phyloP scores from a whole-genome alignment of 2,888 invertebrate genomes.

The Apomyelois bistriatella region DNA sequence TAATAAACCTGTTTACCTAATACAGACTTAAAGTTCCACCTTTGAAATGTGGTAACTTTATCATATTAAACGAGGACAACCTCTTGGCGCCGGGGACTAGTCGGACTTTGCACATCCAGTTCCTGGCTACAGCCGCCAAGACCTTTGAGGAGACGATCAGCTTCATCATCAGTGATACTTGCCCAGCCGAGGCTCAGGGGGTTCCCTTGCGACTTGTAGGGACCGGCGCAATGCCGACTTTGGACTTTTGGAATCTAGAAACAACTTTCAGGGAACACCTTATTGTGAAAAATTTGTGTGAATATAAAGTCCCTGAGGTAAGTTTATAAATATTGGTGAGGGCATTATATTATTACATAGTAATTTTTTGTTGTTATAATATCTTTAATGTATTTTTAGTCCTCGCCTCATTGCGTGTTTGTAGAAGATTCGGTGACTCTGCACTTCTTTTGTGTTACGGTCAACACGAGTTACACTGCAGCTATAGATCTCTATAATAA shows the following conservation, averaged over 20 bases:
- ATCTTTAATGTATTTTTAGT: too few species aligned
- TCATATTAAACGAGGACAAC: slow-evolving; percentile 66
- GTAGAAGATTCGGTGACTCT: slow-evolving; percentile 65
- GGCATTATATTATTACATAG: too few species aligned
- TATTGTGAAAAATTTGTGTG: slow-evolving; percentile 72
- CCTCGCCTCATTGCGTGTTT: slow-evolving; percentile 67
- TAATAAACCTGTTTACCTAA: too few species aligned
- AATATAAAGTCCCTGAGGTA: slow-evolving; percentile 74
- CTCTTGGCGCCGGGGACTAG: slow-evolving; percentile 67
- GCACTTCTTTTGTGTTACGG: slow-evolving; percentile 63
- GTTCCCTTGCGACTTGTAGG: slow-evolving; percentile 70
- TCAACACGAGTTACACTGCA: slow-evolving; percentile 52
- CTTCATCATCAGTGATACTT: slow-evolving; percentile 69
- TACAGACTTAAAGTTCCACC: slow-evolving; percentile 50
- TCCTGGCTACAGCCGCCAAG: slow-evolving; percentile 49
- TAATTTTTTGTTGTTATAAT: background rate
- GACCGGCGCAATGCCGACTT: slow-evolving; percentile 76
- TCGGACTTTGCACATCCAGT: slow-evolving; percentile 61
- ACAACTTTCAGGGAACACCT: slow-evolving; percentile 81
- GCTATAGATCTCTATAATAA: slow-evolving; percentile 65
- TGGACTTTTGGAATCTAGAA: slow-evolving; percentile 79
- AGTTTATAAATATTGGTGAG: background rate
- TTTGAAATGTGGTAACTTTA: slow-evolving; percentile 65
- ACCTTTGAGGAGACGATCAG: slow-evolving; percentile 65
- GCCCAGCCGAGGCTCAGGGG: slow-evolving; percentile 71